These are phyloP conservation scores for Hirtodrosophila histrioides DNA, from an alignment of 2,888 invertebrate species.

Conservation along the genomic window DNA sequence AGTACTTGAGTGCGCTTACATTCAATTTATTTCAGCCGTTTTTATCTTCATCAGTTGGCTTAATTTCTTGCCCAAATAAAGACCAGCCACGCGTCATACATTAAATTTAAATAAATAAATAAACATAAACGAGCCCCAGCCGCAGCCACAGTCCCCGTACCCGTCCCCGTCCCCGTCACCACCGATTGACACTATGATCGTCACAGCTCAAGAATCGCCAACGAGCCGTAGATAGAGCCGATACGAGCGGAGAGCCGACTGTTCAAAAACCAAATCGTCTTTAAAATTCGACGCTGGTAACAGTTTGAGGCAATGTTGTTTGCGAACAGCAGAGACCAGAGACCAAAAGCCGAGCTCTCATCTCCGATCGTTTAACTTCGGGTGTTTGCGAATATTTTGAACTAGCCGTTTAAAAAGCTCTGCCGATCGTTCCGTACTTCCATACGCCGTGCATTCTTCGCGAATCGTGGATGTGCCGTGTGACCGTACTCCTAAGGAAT, in stretches of 20 bases:
- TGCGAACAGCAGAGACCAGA: constrained; percentile 60
- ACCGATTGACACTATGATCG: constrained; percentile 7
- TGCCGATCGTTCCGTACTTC: constrained; percentile 59
- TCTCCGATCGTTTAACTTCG: constrained; percentile 46
- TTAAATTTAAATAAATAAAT: constrained; percentile 23
- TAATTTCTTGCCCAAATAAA: constrained; percentile 7
- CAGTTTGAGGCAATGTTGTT: constrained; percentile 80
- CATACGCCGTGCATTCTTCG: constrained; percentile 75
- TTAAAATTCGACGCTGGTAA: constrained; percentile 67
- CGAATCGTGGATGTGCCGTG: constrained; percentile 70
- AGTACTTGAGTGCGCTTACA: constrained; percentile 5
- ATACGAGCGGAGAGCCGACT: constrained; percentile 16
- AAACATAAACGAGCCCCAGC: constrained; percentile 18
- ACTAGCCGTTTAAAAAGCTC: constrained; percentile 74
- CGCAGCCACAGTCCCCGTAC: neutral
- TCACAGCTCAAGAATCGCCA: constrained; percentile 54
- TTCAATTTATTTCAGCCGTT: constrained; percentile 13
- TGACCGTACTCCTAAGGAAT: constrained; percentile 22
- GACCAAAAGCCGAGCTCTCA: constrained; percentile 54
- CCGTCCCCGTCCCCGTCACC: neutral
- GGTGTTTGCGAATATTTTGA: constrained; percentile 62
- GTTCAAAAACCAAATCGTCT: constrained; percentile 25
- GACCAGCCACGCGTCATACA: constrained; percentile 58
- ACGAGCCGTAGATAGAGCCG: constrained; percentile 34
- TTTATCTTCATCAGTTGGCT: constrained; percentile 20